Percentiles rank a stretch among this genome's conserved stretches.
These are phyloP conservation scores for Drosophila acutilabella DNA, from an alignment of 2,888 invertebrate genomes.

Conservation along the genomic window DNA sequence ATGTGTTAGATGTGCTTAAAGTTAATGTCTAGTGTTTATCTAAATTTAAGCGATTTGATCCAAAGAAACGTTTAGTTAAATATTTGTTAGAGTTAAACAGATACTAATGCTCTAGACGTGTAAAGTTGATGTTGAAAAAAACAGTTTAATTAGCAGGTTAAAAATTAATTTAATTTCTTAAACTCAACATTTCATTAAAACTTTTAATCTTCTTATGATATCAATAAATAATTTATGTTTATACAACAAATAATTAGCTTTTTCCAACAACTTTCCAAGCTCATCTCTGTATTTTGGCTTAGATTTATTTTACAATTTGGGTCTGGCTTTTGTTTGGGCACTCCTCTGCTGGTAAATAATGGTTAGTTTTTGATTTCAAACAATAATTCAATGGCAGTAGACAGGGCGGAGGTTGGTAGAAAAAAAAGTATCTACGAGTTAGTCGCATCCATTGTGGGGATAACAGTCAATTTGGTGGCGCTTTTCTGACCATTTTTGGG, in stretches of 20 bases:
- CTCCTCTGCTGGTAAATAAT: conserved; percentile 68
- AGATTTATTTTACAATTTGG: conserved; percentile 29
- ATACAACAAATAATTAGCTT: too few relatives aligned
- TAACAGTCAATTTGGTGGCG: conserved; percentile 68
- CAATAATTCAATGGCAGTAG: conserved; percentile 72
- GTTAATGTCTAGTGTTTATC: neutral
- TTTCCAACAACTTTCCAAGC: conserved; percentile 14
- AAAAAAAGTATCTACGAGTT: conserved; percentile 43
- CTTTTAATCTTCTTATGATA: too few relatives aligned
- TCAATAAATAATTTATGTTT: too few relatives aligned
- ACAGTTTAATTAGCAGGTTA: too few relatives aligned
- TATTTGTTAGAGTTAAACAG: too few relatives aligned
- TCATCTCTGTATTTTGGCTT: conserved; percentile 19
- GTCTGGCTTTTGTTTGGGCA: conserved; percentile 59
- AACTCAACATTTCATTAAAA: too few relatives aligned
- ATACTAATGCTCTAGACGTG: too few relatives aligned
- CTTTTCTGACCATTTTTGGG: conserved; percentile 78
- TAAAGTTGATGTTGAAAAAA: too few relatives aligned
- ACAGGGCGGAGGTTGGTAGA: conserved; percentile 4
- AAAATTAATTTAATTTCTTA: too few relatives aligned
- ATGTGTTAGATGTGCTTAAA: neutral
- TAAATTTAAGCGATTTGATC: too few relatives aligned
- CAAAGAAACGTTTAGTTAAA: too few relatives aligned
- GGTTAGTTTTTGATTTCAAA: conserved; percentile 77
- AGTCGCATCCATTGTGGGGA: conserved; percentile 29